phyloP scores from a whole-genome alignment of 2,888 invertebrate species.

The Andrena dorsata region DNA sequence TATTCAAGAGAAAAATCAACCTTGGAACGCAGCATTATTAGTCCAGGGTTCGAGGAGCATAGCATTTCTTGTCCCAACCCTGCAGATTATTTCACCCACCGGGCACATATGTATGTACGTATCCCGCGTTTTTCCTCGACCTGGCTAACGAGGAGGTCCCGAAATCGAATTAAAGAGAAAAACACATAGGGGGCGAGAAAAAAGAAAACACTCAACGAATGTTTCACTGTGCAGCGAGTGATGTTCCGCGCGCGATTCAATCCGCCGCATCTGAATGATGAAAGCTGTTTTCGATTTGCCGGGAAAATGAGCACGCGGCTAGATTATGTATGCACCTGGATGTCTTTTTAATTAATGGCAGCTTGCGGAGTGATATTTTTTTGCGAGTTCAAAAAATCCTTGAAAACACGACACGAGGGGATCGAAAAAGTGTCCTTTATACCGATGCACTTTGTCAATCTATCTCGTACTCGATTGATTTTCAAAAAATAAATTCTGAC shows the following conservation, averaged over 20 bases:
- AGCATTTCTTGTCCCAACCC: constrained; percentile 44
- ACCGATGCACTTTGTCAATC: no score
- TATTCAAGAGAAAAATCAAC: no score
- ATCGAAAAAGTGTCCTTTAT: no score
- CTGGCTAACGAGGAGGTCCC: constrained; percentile 21
- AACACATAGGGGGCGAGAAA: background rate
- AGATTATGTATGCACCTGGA: background rate
- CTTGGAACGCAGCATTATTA: no score
- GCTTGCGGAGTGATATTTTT: no score
- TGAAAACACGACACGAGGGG: no score
- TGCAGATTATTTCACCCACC: constrained; percentile 26
- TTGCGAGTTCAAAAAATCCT: no score
- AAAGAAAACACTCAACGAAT: constrained; percentile 8
- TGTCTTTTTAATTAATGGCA: background rate
- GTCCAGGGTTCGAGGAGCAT: constrained; percentile 19
- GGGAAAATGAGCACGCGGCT: constrained; percentile 10
- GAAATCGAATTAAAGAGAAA: constrained; percentile 47
- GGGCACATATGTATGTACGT: constrained; percentile 40
- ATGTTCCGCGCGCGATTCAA: constrained; percentile 21
- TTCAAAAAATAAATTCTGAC: no score
- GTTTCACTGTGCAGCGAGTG: constrained; percentile 19
- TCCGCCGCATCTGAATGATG: constrained; percentile 23
- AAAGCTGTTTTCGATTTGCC: constrained; percentile 33
- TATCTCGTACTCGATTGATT: no score
- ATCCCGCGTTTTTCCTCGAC: constrained; percentile 32